phyloP scores from a whole-genome alignment of 2,888 invertebrate species.

The Ophraella communa region DNA sequence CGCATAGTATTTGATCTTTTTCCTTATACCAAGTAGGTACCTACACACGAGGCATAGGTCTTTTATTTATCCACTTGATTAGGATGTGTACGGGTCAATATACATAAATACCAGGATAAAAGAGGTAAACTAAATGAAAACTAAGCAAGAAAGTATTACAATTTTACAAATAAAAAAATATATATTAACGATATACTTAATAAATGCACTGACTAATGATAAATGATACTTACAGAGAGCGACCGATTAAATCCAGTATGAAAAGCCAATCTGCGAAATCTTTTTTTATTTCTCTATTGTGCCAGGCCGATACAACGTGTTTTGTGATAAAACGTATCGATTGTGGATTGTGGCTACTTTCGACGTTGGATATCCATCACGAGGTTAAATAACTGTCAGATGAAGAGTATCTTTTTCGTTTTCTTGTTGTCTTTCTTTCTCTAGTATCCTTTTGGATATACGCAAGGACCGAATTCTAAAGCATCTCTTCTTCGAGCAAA shows the following conservation, averaged over 20 bases:
- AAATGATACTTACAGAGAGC: background rate
- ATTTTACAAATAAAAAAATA: too few relatives aligned
- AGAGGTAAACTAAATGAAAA: too few relatives aligned
- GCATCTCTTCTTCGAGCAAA: slow-evolving; percentile 35
- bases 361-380: slow-evolving; percentile 48
- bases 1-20: too few relatives aligned
- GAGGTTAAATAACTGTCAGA: slow-evolving; percentile 51
- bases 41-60: too few relatives aligned
- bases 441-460: background rate
- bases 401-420: slow-evolving; percentile 40
- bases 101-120: too few relatives aligned
- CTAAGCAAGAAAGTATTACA: too few relatives aligned
- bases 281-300: slow-evolving; percentile 11
- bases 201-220: background rate
- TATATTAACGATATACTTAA: background rate
- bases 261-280: background rate
- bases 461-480: slow-evolving; percentile 35
- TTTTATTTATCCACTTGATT: too few relatives aligned
- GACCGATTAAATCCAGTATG: background rate
- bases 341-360: slow-evolving; percentile 32
- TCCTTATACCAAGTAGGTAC: too few relatives aligned
- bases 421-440: slow-evolving; percentile 9
- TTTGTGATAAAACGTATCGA: slow-evolving; percentile 36
- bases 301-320: slow-evolving; percentile 20
- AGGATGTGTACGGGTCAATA: too few relatives aligned